phyloP scores from a whole-genome alignment of 2,888 invertebrate genomes.

The Malachius bipustulatus region DNA sequence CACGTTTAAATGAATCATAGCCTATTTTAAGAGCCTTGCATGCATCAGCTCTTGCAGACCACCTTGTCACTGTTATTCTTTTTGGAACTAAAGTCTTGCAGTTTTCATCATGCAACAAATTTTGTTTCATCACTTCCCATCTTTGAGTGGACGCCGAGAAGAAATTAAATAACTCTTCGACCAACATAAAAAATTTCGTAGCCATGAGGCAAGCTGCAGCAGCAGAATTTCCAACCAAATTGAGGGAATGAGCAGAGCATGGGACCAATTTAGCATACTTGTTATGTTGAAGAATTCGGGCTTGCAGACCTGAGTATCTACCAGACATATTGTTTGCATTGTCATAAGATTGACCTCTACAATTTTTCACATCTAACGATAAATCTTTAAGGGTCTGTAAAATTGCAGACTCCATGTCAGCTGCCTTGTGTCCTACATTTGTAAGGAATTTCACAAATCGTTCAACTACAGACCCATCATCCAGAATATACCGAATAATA shows the following conservation, averaged over 20 bases:
- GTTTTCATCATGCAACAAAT: background rate
- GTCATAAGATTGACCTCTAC: conserved; percentile 2
- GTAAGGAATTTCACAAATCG: background rate
- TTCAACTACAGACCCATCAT: background rate
- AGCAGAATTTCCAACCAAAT: background rate
- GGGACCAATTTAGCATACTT: background rate
- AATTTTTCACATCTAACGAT: no score
- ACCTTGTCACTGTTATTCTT: background rate
- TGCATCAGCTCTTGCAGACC: conserved; percentile 10
- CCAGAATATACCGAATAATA: background rate
- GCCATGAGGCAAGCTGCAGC: background rate
- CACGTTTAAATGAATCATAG: background rate
- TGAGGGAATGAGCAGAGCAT: background rate
- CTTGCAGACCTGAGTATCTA: background rate
- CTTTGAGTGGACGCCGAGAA: background rate
- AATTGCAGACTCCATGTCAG: no score
- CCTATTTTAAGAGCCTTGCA: background rate
- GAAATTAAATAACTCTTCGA: background rate
- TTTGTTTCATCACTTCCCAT: background rate
- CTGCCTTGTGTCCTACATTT: background rate
- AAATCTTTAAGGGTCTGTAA: no score
- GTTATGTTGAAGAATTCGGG: background rate
- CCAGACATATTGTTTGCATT: background rate
- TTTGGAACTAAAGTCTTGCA: conserved; percentile 2
- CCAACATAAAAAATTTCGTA: background rate